Percentiles rank a stretch among this genome's conserved stretches.
Conservation (phyloP, 2,113 vertebrate genomes). For the Bothrops jararaca region DNA sequence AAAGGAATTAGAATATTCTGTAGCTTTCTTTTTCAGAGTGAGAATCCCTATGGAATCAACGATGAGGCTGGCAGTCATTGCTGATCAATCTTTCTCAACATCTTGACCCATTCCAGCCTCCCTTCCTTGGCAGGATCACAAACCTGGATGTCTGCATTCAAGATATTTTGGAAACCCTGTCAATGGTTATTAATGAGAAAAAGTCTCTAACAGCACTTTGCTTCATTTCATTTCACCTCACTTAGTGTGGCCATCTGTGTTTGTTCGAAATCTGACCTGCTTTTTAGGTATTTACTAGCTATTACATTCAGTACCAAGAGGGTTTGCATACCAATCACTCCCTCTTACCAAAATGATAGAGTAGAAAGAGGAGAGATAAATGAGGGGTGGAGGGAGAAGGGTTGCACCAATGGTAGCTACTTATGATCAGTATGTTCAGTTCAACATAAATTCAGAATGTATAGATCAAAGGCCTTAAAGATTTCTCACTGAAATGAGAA, state of each 20-base stretch:
- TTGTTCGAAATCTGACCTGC: background rate
- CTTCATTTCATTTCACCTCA: background rate
- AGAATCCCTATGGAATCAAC: background rate
- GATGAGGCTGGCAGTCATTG: background rate
- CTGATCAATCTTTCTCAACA: fast-evolving
- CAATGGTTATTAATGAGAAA: background rate
- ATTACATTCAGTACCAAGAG: background rate
- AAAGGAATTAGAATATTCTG: background rate
- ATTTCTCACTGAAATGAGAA: background rate
- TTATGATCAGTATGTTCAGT: background rate
- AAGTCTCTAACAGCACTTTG: background rate
- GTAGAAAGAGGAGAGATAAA: background rate
- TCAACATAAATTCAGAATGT: background rate
- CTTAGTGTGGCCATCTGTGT: background rate
- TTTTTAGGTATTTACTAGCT: background rate
- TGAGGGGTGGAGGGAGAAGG: no score
- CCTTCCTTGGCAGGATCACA: background rate
- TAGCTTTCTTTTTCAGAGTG: background rate
- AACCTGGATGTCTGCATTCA: background rate
- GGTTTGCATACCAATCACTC: background rate
- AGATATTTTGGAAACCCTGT: background rate
- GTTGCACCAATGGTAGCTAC: background rate
- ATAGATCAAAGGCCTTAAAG: background rate
- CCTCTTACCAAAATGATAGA: background rate
- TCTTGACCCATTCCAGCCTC: background rate